phyloP scores from a whole-genome alignment of 2,113 vertebrate genomes.

The Hemichromis elongatus region DNA sequence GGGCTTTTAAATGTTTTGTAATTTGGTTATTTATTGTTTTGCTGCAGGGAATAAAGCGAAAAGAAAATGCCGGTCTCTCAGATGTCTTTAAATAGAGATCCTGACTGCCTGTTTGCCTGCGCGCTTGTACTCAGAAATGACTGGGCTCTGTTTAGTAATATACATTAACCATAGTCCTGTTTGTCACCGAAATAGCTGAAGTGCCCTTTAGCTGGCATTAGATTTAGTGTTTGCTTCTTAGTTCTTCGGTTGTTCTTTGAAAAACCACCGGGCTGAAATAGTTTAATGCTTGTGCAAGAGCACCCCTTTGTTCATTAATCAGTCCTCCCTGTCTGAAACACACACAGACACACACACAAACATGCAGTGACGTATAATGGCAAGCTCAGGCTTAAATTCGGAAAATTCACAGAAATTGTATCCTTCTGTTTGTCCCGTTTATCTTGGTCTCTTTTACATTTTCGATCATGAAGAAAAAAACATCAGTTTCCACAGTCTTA shows the following conservation, averaged over 20 bases:
- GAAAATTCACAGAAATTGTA: background rate
- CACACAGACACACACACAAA: background rate
- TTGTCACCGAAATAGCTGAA: conserved; percentile 56
- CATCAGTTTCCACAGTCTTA: background rate
- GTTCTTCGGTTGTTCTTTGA: conserved; percentile 12
- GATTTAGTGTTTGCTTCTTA: conserved; percentile 21
- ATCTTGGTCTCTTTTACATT: background rate
- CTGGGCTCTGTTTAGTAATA: conserved; percentile 42
- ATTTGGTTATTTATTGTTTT: conserved; percentile 65
- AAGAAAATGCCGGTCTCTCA: conserved; percentile 34
- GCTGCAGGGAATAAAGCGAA: conserved; percentile 38
- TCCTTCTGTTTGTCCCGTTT: background rate
- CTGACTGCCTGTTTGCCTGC: conserved; percentile 37
- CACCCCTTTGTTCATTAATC: background rate
- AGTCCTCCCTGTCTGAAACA: background rate
- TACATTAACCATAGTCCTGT: conserved; percentile 44
- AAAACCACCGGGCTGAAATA: background rate
- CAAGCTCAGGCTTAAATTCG: background rate
- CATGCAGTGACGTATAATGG: background rate
- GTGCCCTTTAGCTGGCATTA: conserved; percentile 59
- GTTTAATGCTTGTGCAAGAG: conserved; percentile 8
- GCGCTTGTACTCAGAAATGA: conserved; percentile 32
- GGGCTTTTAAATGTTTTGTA: conserved; percentile 60
- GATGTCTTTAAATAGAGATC: conserved; percentile 62
- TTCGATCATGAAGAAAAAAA: background rate